Percentiles rank a stretch among this genome's conserved stretches.
Conservation (phyloP, 2,797 vertebrate genomes). For the Champsocephalus gunnari region DNA sequence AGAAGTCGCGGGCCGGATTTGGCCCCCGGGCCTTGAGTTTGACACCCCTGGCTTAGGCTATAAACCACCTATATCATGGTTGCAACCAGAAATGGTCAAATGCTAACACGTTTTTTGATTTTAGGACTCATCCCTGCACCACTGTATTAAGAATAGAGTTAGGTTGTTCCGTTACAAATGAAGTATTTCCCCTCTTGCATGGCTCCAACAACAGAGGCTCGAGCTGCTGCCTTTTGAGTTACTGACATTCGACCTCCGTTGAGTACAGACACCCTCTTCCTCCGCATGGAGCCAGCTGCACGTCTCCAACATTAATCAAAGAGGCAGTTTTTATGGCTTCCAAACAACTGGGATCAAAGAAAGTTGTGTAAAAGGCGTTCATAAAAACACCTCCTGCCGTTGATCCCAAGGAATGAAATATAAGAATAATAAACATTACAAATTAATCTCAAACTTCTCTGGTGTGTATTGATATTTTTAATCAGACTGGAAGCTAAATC, state of each 20-base stretch:
- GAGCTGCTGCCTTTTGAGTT: slow-evolving; percentile 31
- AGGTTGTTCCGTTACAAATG: slow-evolving; percentile 1
- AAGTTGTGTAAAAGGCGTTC: not conserved
- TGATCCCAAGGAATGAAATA: not conserved
- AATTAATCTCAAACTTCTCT: not conserved
- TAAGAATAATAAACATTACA: not conserved
- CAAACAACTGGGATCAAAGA: slow-evolving; percentile 31
- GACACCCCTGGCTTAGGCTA: too few relatives aligned
- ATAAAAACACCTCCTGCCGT: not conserved
- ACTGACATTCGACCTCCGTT: slow-evolving; percentile 57
- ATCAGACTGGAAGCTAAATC: not conserved
- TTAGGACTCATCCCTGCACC: too few relatives aligned
- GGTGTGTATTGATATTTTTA: not conserved
- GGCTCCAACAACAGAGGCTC: slow-evolving; percentile 16
- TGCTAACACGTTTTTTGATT: too few relatives aligned
- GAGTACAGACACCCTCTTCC: slow-evolving; percentile 32
- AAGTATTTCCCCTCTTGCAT: not conserved
- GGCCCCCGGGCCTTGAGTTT: too few relatives aligned
- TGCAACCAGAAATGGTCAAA: too few relatives aligned
- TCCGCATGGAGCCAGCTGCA: slow-evolving; percentile 36
- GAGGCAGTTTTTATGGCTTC: slow-evolving; percentile 11
- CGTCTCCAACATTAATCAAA: slow-evolving; percentile 43
- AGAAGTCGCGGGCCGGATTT: too few relatives aligned
- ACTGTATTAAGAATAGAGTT: not conserved
- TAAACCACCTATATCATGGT: too few relatives aligned